These are phyloP conservation scores for Kradibia gibbosae DNA, from an alignment of 1,140 invertebrate species.

Conservation along the genomic window DNA sequence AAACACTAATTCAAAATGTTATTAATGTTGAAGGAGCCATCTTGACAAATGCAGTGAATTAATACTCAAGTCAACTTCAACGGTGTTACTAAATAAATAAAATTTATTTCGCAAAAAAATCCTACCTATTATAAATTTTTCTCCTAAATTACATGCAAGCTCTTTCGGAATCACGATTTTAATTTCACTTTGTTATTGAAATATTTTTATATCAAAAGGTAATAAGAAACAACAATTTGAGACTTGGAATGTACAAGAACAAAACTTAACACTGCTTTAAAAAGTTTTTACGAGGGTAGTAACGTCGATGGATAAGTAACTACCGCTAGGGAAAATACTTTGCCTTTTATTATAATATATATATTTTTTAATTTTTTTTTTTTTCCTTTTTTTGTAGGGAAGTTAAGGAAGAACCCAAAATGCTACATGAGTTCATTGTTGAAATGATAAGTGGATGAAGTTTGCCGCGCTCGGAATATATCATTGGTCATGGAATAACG, in stretches of 20 bases:
- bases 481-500: background rate
- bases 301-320: constrained; percentile 7
- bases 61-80: too few relatives aligned
- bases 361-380: too few relatives aligned
- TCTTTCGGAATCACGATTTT: constrained; percentile 11
- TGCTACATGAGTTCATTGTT: background rate
- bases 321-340: background rate
- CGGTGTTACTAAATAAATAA: too few relatives aligned
- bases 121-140: too few relatives aligned
- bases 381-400: background rate
- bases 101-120: too few relatives aligned
- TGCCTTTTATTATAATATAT: too few relatives aligned
- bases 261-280: constrained; percentile 17
- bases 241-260: constrained; percentile 21
- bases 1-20: too few relatives aligned
- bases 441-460: background rate
- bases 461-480: background rate
- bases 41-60: too few relatives aligned
- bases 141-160: too few relatives aligned
- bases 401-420: background rate
- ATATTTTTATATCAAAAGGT: constrained; percentile 6
- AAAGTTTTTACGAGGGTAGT: constrained; percentile 42
- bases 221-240: constrained; percentile 39
- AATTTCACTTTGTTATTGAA: constrained; percentile 15
- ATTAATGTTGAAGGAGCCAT: too few relatives aligned